Evolutionary conservation across 2,797 vertebrate genomes (phyloP).

Genomic region (Rhadinocentrus ornatus): DNA sequence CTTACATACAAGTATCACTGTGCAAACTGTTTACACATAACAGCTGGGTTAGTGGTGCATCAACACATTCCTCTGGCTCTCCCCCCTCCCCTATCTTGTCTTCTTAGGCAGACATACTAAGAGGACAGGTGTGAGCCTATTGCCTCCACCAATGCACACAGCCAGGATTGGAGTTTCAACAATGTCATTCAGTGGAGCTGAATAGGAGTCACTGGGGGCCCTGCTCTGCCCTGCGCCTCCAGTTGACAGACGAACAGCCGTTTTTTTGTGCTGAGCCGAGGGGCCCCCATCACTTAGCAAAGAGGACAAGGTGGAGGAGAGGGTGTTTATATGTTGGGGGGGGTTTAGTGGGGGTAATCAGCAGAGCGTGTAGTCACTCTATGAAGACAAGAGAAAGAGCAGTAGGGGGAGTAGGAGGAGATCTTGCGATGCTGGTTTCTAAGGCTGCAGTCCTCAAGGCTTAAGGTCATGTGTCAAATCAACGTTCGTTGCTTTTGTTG

Average conservation of each 20-base stretch:
- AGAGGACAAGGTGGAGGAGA: conserved; percentile 45
- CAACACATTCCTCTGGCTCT: conserved; percentile 54
- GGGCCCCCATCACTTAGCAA: conserved; percentile 66
- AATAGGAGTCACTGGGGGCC: conserved; percentile 72
- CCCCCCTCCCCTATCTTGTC: conserved; percentile 50
- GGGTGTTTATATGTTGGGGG: conserved; percentile 25
- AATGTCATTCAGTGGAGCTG: conserved; percentile 75
- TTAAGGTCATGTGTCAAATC: conserved; percentile 71
- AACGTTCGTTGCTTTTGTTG: conserved; percentile 40
- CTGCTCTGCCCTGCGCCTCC: conserved; percentile 55
- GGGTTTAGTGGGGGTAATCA: conserved; percentile 59
- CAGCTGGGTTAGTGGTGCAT: conserved; percentile 65
- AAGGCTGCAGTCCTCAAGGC: conserved; percentile 39
- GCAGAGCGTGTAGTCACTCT: conserved; percentile 56
- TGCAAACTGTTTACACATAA: conserved; percentile 36
- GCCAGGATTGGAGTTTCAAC: conserved; percentile 74
- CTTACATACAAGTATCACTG: neutral
- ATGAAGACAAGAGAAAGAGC: conserved; percentile 50
- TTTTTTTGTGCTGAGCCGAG: conserved; percentile 74
- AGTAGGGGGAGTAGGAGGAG: conserved; percentile 39
- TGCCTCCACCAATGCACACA: conserved; percentile 61
- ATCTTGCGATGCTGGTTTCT: conserved; percentile 36
- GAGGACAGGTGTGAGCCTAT: conserved; percentile 75
- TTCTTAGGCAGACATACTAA: conserved; percentile 53
- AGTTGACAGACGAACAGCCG: conserved; percentile 80